phyloP scores from a whole-genome alignment of 2,888 invertebrate genomes.

The Helleia helle region DNA sequence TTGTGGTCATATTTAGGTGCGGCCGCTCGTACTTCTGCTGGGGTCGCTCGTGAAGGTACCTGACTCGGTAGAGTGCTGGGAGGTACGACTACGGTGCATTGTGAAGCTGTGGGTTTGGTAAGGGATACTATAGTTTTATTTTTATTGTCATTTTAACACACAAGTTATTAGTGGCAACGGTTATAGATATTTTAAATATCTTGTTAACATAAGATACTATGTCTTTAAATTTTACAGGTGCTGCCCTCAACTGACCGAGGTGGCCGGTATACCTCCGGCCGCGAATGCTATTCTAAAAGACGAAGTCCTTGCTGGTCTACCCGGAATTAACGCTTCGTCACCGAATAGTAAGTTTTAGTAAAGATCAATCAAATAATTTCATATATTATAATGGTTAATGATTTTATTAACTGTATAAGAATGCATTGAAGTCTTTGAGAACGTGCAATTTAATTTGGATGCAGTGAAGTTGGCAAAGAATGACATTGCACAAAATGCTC shows the following conservation, averaged over 20 bases:
- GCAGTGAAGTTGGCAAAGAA: too few relatives aligned
- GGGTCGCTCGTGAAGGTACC: slow-evolving; percentile 92
- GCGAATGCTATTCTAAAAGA: slow-evolving; percentile 49
- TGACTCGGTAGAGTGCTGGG: slow-evolving; percentile 91
- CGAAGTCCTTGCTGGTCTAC: slow-evolving; percentile 51
- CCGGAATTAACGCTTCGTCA: slow-evolving; percentile 57
- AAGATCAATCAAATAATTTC: too few relatives aligned
- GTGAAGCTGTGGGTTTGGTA: slow-evolving; percentile 85
- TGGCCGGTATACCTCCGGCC: slow-evolving; percentile 58
- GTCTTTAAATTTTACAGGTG: slow-evolving; percentile 37
- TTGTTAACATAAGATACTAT: not conserved
- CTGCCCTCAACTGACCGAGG: slow-evolving; percentile 63
- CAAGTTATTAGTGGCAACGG: not conserved
- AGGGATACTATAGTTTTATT: slow-evolving; percentile 24
- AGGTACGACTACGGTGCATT: slow-evolving; percentile 89
- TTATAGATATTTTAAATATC: not conserved
- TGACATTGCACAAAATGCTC: too few relatives aligned
- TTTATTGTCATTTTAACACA: not conserved
- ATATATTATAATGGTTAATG: too few relatives aligned
- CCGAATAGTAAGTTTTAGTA: slow-evolving; percentile 72
- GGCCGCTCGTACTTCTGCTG: slow-evolving; percentile 91
- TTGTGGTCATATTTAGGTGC: slow-evolving; percentile 77
- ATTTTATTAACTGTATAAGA: too few relatives aligned
- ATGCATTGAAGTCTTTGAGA: too few relatives aligned
- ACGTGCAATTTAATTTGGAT: too few relatives aligned